phyloP scores from a whole-genome alignment of 2,797 vertebrate species.

The Melanotaenia parkinsoni region DNA sequence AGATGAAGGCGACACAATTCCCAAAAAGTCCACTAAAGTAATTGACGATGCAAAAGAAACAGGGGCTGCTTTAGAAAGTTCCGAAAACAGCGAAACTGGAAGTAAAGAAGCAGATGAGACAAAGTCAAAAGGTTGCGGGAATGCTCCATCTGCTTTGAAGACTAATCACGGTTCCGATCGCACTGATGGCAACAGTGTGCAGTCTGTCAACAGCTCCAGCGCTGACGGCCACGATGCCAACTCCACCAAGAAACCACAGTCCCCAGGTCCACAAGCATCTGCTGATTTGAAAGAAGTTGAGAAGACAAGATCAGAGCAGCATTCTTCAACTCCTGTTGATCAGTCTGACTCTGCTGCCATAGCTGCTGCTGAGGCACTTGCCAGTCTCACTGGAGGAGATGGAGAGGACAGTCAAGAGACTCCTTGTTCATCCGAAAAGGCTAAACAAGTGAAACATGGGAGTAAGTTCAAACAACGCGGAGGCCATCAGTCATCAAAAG shows the following conservation, averaged over 20 bases:
- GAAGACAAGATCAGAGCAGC: constrained; percentile 37
- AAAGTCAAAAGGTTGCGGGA: constrained; percentile 22
- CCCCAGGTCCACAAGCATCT: constrained; percentile 27
- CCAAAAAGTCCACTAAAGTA: constrained; percentile 74
- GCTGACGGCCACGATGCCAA: constrained; percentile 32
- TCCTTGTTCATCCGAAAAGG: constrained; percentile 80
- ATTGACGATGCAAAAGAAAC: constrained; percentile 43
- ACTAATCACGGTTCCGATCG: constrained; percentile 15
- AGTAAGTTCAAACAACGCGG: constrained; percentile 67
- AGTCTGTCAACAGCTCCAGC: constrained; percentile 47
- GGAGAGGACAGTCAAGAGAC: constrained; percentile 74
- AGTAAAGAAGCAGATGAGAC: constrained; percentile 36
- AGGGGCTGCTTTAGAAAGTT: constrained; percentile 37
- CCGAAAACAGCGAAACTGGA: constrained; percentile 50
- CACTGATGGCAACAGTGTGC: constrained; percentile 12
- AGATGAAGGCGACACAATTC: constrained; percentile 54
- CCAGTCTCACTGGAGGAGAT: constrained; percentile 81
- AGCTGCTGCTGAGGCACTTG: constrained; percentile 84
- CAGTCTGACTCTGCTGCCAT: constrained; percentile 84
- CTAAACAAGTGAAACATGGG: constrained; percentile 64
- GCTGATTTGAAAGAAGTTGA: constrained; percentile 16
- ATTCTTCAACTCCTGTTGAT: constrained; percentile 48
- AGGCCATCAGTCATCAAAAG: constrained; percentile 65
- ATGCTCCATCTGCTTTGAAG: constrained; percentile 21
- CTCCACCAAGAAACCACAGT: constrained; percentile 44